A percentile compares a stretch with the other conserved stretches of the same genome.
Conservation (phyloP, 2,888 invertebrate species). For the Synergus laeviventris region DNA sequence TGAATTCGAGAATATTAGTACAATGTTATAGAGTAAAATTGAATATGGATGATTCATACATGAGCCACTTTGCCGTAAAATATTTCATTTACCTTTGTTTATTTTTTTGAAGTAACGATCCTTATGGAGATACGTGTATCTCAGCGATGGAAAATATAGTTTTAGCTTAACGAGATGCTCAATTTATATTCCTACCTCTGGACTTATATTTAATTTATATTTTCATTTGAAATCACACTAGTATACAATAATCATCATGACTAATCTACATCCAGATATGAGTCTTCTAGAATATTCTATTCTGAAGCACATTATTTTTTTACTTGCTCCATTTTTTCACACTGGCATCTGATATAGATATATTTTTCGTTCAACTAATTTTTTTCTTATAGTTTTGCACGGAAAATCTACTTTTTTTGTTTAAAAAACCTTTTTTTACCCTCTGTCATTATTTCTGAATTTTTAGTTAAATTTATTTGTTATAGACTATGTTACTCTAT, state of each 20-base stretch:
- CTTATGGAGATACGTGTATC: slow-evolving; percentile 9
- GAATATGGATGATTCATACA: not conserved
- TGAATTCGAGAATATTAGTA: not conserved
- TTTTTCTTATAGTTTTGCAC: not conserved
- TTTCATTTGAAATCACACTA: not conserved
- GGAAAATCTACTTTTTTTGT: not conserved
- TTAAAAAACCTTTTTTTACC: not conserved
- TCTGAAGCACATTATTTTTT: not conserved
- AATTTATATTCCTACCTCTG: slow-evolving; percentile 7
- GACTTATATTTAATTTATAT: not conserved
- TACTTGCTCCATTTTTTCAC: slow-evolving; percentile 4
- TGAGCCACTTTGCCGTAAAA: not conserved
- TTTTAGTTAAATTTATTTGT: not conserved
- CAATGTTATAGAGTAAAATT: not conserved
- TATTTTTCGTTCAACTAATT: not conserved
- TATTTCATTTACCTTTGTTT: slow-evolving; percentile 12
- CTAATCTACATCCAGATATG: not conserved
- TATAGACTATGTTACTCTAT: too few species aligned
- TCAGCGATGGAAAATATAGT: slow-evolving; percentile 7
- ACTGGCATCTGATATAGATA: not conserved
- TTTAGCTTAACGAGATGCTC: not conserved
- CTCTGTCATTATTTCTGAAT: not conserved
- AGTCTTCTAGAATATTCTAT: not conserved
- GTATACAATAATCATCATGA: not conserved
- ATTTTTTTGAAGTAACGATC: slow-evolving; percentile 1